Percentiles rank a stretch among this genome's conserved stretches.
These are phyloP conservation scores for Cryptus armator DNA, from an alignment of 2,888 invertebrate genomes.

Conservation along the genomic window DNA sequence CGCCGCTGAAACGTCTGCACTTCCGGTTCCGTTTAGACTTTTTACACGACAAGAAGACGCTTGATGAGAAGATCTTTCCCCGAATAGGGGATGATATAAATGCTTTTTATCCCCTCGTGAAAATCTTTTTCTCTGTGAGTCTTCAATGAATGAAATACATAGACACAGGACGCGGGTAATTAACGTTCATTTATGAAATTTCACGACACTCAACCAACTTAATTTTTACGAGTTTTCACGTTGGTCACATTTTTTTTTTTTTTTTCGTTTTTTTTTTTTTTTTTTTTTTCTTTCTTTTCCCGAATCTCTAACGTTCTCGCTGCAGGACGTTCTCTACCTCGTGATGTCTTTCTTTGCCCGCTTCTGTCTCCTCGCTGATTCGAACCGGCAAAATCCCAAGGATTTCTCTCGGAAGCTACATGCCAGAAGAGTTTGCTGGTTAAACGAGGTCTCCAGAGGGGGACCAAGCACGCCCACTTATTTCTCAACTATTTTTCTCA, in stretches of 20 bases:
- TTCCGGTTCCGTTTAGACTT: conserved; percentile 36
- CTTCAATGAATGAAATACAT: too few species aligned
- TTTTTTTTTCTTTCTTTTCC: not conserved
- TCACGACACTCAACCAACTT: too few species aligned
- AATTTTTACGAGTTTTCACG: not conserved
- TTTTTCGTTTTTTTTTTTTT: not conserved
- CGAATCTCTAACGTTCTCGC: not conserved
- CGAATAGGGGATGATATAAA: too few species aligned
- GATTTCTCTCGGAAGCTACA: conserved; percentile 52
- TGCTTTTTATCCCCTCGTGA: too few species aligned
- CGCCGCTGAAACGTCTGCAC: conserved; percentile 11
- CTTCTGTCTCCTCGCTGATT: conserved; percentile 22
- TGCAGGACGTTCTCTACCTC: conserved; percentile 13
- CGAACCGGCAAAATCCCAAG: conserved; percentile 43
- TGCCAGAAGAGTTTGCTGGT: conserved; percentile 45
- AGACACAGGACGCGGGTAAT: too few species aligned
- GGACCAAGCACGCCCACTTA: conserved; percentile 53
- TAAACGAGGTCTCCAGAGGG: conserved; percentile 61
- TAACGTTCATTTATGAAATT: too few species aligned
- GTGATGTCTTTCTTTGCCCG: not conserved
- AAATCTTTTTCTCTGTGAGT: too few species aligned
- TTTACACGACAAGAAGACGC: not conserved
- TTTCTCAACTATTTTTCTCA: conserved; percentile 60
- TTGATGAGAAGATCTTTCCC: not conserved
- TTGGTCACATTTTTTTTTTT: not conserved